phyloP scores from a whole-genome alignment of 1,140 invertebrate genomes.

The Thaumetopoea pityocampa region DNA sequence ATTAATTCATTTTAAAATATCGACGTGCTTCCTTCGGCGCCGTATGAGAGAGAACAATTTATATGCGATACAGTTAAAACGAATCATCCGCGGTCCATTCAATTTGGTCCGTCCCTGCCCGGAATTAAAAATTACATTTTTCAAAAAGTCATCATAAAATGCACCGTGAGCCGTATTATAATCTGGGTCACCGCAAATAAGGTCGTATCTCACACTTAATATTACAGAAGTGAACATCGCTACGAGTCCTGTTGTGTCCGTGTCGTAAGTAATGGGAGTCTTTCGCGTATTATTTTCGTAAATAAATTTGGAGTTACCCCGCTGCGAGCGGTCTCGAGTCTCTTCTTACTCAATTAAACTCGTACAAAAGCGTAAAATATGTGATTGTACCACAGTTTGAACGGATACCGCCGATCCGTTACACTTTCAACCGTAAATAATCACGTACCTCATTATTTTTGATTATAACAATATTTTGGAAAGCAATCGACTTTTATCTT shows the following conservation, averaged over 20 bases:
- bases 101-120: conserved; percentile 44
- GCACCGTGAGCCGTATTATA: conserved; percentile 48
- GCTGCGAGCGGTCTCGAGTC: conserved; percentile 54
- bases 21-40: conserved; percentile 52
- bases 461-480: conserved; percentile 65
- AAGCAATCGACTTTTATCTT: conserved; percentile 49
- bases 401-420: conserved; percentile 31
- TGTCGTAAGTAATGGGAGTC: conserved; percentile 64
- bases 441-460: conserved; percentile 62
- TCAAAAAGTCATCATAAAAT: conserved; percentile 74
- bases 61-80: conserved; percentile 67
- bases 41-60: conserved; percentile 69
- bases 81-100: conserved; percentile 47
- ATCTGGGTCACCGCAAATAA: conserved; percentile 64
- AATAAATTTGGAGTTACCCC: conserved; percentile 66
- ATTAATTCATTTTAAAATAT: conserved; percentile 70
- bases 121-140: conserved; percentile 72
- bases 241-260: conserved; percentile 46
- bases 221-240: conserved; percentile 51
- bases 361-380: conserved; percentile 70
- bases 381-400: conserved; percentile 68
- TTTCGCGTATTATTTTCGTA: conserved; percentile 55
- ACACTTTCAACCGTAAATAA: conserved; percentile 59
- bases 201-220: conserved; percentile 70
- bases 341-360: conserved; percentile 70